phyloP scores from a whole-genome alignment of 2,113 vertebrate species.

The Xiphophorus couchianus region DNA sequence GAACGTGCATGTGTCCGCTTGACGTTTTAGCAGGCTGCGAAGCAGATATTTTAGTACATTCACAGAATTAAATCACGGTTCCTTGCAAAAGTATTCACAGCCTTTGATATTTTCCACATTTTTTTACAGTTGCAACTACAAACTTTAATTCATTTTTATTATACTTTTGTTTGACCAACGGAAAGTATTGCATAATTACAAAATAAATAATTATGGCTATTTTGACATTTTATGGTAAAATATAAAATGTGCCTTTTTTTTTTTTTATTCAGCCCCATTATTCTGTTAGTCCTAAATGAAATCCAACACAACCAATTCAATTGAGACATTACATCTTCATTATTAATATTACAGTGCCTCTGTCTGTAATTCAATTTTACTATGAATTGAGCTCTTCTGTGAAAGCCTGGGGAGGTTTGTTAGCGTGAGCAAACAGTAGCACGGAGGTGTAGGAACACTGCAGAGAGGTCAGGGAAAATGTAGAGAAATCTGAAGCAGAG shows the following conservation, averaged over 20 bases:
- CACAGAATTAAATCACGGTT: slow-evolving; percentile 12
- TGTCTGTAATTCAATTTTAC: no score
- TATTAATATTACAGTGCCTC: no score
- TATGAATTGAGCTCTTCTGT: background rate
- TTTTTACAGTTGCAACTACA: background rate
- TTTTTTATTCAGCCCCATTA: background rate
- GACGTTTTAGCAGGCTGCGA: slow-evolving; percentile 8
- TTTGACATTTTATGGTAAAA: background rate
- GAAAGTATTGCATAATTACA: background rate
- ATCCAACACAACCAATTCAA: background rate
- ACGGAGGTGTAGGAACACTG: background rate
- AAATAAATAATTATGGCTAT: background rate
- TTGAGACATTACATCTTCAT: background rate
- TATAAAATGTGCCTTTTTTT: background rate
- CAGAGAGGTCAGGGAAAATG: background rate
- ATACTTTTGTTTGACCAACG: background rate
- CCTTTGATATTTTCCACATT: background rate
- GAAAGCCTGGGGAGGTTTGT: background rate
- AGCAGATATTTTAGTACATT: slow-evolving; percentile 2
- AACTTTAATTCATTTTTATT: background rate
- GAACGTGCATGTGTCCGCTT: background rate
- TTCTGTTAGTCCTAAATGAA: background rate
- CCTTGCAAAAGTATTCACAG: background rate
- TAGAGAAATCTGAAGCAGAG: background rate
- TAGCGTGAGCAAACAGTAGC: background rate